Evolutionary conservation across 2,113 vertebrate species (phyloP).

Genomic region (Pagrus major): DNA sequence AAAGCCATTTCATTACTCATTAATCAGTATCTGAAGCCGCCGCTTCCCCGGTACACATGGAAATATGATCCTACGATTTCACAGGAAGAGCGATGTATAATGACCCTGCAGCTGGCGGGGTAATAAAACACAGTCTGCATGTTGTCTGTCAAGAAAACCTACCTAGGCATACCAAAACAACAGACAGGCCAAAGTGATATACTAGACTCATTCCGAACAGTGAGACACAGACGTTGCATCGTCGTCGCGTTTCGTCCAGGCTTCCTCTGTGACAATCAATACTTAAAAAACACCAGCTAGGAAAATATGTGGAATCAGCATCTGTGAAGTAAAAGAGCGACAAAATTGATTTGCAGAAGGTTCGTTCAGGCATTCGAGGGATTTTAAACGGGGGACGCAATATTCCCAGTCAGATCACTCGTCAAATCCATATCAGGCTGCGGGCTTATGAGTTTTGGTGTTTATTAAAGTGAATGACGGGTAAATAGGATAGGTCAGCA

Average conservation of each 20-base stretch:
- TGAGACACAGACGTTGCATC: constrained; percentile 41
- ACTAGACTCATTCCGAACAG: constrained; percentile 22
- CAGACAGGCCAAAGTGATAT: constrained; percentile 50
- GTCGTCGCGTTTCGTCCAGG: constrained; percentile 32
- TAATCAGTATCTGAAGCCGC: constrained; percentile 75
- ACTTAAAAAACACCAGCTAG: constrained; percentile 66
- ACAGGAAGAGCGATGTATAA: constrained; percentile 65
- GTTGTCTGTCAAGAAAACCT: constrained; percentile 70
- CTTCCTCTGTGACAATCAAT: constrained; percentile 69
- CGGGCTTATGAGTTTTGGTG: constrained; percentile 50
- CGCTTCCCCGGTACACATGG: constrained; percentile 58
- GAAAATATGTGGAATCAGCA: constrained; percentile 76
- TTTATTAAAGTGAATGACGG: constrained; percentile 67
- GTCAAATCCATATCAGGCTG: constrained; percentile 66
- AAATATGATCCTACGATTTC: constrained; percentile 76
- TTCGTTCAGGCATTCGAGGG: constrained; percentile 58
- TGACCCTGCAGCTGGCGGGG: constrained; percentile 72
- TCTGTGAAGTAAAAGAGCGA: constrained; percentile 53
- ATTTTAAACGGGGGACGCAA: constrained; percentile 52
- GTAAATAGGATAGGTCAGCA: constrained; percentile 75
- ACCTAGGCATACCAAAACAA: constrained; percentile 48
- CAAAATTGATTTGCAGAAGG: constrained; percentile 69
- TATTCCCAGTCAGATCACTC: constrained; percentile 57
- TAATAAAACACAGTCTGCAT: constrained; percentile 71
- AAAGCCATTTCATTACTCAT: constrained; percentile 82